These are phyloP conservation scores for Lasioglossum leucozonium DNA, from an alignment of 2,888 invertebrate genomes.

Conservation along the genomic window DNA sequence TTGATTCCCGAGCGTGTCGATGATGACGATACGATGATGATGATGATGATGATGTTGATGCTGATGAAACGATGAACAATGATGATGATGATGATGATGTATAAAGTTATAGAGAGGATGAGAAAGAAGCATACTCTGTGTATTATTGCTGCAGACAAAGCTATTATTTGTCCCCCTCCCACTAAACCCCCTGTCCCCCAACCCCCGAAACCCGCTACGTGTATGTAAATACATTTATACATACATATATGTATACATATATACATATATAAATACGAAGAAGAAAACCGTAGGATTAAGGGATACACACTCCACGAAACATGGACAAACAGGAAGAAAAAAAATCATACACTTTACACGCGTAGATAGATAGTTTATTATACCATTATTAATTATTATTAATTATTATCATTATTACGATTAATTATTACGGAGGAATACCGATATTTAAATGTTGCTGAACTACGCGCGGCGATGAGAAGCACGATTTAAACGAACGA, in stretches of 20 bases:
- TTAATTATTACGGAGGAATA: constrained; percentile 78
- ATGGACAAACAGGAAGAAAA: constrained; percentile 58
- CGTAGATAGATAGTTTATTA: constrained; percentile 82
- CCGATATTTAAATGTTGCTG: constrained; percentile 83
- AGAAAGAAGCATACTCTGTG: constrained; percentile 77
- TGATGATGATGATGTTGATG: constrained; percentile 20
- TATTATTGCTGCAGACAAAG: constrained; percentile 76
- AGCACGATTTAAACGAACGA: constrained; percentile 59
- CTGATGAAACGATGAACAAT: constrained; percentile 13
- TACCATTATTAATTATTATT: constrained; percentile 77
- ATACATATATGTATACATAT: constrained; percentile 77
- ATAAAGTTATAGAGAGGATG: constrained; percentile 78
- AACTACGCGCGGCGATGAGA: constrained; percentile 69
- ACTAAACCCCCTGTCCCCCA: not conserved
- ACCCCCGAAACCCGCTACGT: constrained; percentile 68
- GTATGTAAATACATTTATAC: constrained; percentile 79
- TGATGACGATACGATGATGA: constrained; percentile 23
- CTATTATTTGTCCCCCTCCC: constrained; percentile 78
- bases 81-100: constrained; percentile 67
- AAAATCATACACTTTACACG: constrained; percentile 75
- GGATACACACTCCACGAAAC: constrained; percentile 73
- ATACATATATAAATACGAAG: constrained; percentile 80
- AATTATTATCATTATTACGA: constrained; percentile 77
- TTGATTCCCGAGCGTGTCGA: constrained; percentile 60
- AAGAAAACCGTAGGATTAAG: constrained; percentile 68